Base-by-base conservation (phyloP, 92 coral and sea anemone species). In the Umimayanthus kanabou region DNA sequence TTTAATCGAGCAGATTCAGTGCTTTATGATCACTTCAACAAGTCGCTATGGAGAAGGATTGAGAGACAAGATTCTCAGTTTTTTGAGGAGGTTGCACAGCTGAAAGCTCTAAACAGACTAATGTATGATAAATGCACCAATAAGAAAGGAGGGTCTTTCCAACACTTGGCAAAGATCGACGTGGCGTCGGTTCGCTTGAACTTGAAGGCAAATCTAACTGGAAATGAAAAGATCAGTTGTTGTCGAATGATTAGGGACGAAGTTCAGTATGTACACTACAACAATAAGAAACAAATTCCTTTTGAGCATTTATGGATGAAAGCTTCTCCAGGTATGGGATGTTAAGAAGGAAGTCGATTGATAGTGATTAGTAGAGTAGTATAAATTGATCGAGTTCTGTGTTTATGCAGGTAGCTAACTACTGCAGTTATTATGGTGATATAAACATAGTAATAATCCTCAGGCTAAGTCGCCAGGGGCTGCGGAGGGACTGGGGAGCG, bases 1-100 rank as follows among this genome's bases (percentile, higher is more conserved):
- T 82, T 82, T 71, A 82, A 82, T 82, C 64, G 65, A 39, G 86
- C 86, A 4, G 86, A 82, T 69, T 23, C 73, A 18, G 42, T 82
- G 77, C 76, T 82, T 16, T 82, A 82, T 82, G 73, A 82, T 69
- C 72, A 82, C 4, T 82, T 82, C 15, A 82, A 82, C 77, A 40
- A 82, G 28, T 66, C 86, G 29, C 23, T 82, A 0, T 82, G 86
- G 86, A 82, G 43, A 69, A 82, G 43, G 50, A 82, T 82, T 69
- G 39, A 67, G 6, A 67, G 20, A 20, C 64, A 67, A 42, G 86
- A 70, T 42, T 25, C 76, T 42, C 39, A 15, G 4, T 82, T 82
- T 77, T 82, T 69, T 43, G 77, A 82, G 20, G 86, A 82, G 64
- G 86, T 82, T 65, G 77, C 86, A 82, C 64, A 82, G 39, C 55